Conservation (phyloP, 2,113 vertebrate genomes). For the Sorex araneus region DNA sequence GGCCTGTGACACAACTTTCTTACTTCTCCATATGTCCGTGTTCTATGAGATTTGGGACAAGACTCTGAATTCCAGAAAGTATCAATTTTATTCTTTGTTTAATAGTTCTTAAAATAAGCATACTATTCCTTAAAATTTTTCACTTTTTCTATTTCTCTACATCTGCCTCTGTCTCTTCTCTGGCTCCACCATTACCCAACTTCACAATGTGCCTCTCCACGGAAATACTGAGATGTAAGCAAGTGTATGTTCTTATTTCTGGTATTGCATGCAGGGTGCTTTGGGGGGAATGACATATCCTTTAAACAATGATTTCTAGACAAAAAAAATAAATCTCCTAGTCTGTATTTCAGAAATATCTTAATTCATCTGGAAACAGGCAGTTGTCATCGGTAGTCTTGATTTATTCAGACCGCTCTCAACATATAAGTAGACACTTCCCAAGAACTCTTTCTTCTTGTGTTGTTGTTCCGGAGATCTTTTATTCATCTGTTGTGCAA, state of each 20-base stretch:
- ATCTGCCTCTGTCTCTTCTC: not conserved
- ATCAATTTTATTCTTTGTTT: not conserved
- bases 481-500: no score
- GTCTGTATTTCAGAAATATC: no score
- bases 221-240: not conserved
- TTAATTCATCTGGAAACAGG: no score
- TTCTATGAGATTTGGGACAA: not conserved
- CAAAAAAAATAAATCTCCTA: no score
- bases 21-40: not conserved
- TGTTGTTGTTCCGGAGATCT: no score
- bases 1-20: not conserved
- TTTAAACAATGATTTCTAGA: not conserved
- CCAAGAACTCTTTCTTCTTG: no score
- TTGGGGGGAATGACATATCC: not conserved
- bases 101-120: not conserved
- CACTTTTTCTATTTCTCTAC: not conserved
- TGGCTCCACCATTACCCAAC: not conserved
- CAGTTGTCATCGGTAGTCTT: no score
- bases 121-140: no score
- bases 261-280: not conserved
- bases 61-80: not conserved
- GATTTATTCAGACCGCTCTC: no score
- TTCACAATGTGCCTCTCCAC: not conserved
- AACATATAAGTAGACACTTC: no score
- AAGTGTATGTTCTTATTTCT: not conserved